These are phyloP conservation scores for Ceratitis capitata DNA, from an alignment of 1,140 invertebrate genomes.

Conservation along the genomic window DNA sequence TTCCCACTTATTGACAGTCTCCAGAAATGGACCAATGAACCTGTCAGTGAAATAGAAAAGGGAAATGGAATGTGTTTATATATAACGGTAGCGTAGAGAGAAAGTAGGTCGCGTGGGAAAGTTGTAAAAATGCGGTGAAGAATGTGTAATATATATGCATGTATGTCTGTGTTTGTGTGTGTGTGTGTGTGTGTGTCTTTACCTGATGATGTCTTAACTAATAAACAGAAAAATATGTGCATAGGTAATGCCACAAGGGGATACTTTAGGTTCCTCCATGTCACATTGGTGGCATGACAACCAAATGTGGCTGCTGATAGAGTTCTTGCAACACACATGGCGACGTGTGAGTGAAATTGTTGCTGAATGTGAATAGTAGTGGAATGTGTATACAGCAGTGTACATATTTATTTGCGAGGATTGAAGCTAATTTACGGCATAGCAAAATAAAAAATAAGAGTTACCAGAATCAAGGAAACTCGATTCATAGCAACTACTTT, in stretches of 20 bases:
- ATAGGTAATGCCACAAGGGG: not conserved
- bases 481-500: too few species aligned
- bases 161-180: too few species aligned
- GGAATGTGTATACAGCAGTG: too few species aligned
- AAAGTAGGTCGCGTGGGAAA: not conserved
- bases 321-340: too few species aligned
- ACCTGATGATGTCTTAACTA: not conserved
- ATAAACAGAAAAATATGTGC: not conserved
- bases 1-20: slow-evolving; percentile 85
- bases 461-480: too few species aligned
- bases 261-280: not conserved
- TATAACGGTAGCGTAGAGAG: too few species aligned
- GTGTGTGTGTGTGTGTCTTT: too few species aligned
- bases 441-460: too few species aligned
- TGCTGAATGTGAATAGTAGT: not conserved
- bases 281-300: not conserved
- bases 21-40: slow-evolving; percentile 87
- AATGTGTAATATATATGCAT: not conserved
- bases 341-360: too few species aligned
- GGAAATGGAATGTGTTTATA: slow-evolving; percentile 10
- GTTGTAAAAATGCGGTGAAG: not conserved
- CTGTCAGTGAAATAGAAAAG: slow-evolving; percentile 60
- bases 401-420: too few species aligned
- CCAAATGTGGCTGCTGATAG: too few species aligned
- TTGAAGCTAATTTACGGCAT: not conserved